Evolutionary conservation across 2,888 invertebrate species (phyloP).

Genomic region (Cosmia pyralina): DNA sequence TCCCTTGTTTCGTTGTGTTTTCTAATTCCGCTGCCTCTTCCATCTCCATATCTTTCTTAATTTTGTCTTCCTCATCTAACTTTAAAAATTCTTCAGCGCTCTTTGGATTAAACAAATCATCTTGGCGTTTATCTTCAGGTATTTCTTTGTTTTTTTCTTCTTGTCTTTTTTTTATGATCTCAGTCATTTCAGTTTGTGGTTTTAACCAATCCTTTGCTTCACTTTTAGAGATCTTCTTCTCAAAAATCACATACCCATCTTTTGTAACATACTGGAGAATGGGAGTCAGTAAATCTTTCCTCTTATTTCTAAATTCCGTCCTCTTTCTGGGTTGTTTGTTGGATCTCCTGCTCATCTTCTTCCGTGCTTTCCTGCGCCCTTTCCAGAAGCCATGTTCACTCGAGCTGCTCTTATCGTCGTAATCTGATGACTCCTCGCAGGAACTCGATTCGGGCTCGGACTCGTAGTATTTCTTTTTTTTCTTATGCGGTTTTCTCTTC

Average conservation of each 20-base stretch:
- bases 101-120: constrained; percentile 25
- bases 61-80: constrained; percentile 28
- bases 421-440: constrained; percentile 35
- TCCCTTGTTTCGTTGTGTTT: not conserved
- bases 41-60: constrained; percentile 15
- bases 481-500: constrained; percentile 43
- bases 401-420: constrained; percentile 64
- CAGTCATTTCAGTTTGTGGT: constrained; percentile 60
- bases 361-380: constrained; percentile 61
- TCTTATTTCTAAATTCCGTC: constrained; percentile 65
- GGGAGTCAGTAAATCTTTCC: constrained; percentile 77
- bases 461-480: constrained; percentile 48
- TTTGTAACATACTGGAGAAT: constrained; percentile 85
- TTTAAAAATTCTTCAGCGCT: constrained; percentile 42
- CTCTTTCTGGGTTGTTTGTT: constrained; percentile 29
- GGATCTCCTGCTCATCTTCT: constrained; percentile 47
- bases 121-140: constrained; percentile 8
- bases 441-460: constrained; percentile 34
- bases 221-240: constrained; percentile 81
- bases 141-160: constrained; percentile 7
- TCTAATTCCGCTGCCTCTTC: not conserved
- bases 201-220: constrained; percentile 84
- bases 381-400: constrained; percentile 74
- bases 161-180: constrained; percentile 16
- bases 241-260: constrained; percentile 86